phyloP scores from a whole-genome alignment of 2,888 invertebrate species.

The Stenodema calcarata region DNA sequence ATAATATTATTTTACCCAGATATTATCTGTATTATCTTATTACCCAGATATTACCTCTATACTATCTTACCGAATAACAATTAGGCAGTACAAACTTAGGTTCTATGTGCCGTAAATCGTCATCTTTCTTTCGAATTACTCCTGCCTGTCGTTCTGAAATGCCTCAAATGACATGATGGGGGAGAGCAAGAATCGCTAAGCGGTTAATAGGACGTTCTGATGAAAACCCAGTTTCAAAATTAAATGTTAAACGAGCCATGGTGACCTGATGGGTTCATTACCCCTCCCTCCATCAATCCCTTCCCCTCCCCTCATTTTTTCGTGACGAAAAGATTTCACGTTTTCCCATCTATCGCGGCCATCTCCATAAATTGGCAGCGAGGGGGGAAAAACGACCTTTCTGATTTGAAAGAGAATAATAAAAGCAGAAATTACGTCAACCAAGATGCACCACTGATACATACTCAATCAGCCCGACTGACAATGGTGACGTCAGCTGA shows the following conservation, averaged over 20 bases:
- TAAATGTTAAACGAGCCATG: conserved; percentile 15
- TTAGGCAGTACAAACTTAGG: too few species aligned
- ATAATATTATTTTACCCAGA: too few species aligned
- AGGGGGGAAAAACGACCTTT: not conserved
- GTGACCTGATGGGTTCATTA: not conserved
- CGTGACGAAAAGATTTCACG: not conserved
- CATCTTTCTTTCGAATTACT: not conserved
- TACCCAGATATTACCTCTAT: too few species aligned
- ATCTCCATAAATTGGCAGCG: not conserved
- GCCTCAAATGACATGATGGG: not conserved
- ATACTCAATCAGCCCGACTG: too few species aligned
- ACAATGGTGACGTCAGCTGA: too few species aligned
- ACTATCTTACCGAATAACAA: too few species aligned
- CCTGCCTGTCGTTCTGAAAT: not conserved
- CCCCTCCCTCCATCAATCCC: not conserved
- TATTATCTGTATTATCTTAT: too few species aligned
- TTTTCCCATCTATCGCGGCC: not conserved
- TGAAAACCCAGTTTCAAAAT: conserved; percentile 10
- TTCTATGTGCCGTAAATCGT: too few species aligned
- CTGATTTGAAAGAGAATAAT: not conserved
- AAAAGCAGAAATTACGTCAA: too few species aligned
- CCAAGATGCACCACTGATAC: too few species aligned
- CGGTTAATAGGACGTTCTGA: conserved; percentile 6
- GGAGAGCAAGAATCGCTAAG: not conserved
- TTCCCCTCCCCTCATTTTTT: not conserved